Base-by-base conservation (phyloP, 2,113 vertebrate species). In the human (Homo sapiens) region DNA sequence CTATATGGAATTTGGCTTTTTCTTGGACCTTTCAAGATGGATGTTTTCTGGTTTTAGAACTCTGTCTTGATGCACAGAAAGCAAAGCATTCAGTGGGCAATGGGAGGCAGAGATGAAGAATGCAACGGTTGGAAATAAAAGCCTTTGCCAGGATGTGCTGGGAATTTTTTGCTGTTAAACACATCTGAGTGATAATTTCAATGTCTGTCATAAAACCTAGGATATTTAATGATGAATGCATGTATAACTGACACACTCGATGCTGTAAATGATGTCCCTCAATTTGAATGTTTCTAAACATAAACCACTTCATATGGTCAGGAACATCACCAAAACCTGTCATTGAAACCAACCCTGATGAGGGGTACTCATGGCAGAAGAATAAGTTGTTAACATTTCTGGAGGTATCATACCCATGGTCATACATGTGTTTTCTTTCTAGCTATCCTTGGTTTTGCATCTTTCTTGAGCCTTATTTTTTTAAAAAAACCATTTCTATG, bases 401-500 rank as follows among this genome's bases (percentile, higher is more conserved):
- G 68, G 95, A 98, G 96, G 96, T 78, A 97, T 93, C 61, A 88
- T 91, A 98, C 81, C 87, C 96, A 97, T 76, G 97, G 94, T 85
- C 97, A 97, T 70, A 97, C 96, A 95, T 97, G 96, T 81, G 81
- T 92, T 97, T 97, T 98, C 96, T 97, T 92, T 93, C 93, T 97
- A 96, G 96, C n/a, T 85, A 96, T 68, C 59, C 78, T 43, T 52
- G 93, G 94, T 81, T 64, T 76, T 98, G 88, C 93, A 97, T 92
- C 94, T 97, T 93, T 97, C 96, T 92, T 96, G 57, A 97, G 55
- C 87, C 89, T 98, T 97, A 94, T 97, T 98, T 80, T 95, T 95
- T 86, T 75, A 57, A 48, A 52, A 95, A 86, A 92, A 50, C 90
- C 97, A 96, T 94, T 90, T 96, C 94, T 98, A 94, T 97, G 96